Evolutionary conservation across 2,888 invertebrate genomes (phyloP), one percentile per base, ranked within the genome.

Genomic region (Troides helena): DNA sequence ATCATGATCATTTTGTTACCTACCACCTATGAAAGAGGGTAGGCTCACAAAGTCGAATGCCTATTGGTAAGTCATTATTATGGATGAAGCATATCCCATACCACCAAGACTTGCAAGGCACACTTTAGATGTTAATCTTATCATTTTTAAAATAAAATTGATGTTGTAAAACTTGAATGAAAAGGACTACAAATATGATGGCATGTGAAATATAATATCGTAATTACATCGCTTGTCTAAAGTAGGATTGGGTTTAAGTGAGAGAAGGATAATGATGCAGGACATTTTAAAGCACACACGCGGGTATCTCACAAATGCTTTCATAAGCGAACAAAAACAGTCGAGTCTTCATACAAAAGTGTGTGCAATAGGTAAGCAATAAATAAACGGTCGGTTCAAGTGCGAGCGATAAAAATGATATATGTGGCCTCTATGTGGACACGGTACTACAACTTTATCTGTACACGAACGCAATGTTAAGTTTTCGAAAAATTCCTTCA

Each of bases 341-440:
- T 68, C 73, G 74, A 83, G 82, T 84, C 85, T 83, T 88, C 86
- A 87, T 78, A 82, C 77, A 79, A 77, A 80, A 82, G 81, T 85
- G 86, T 84, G 82, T 89, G 90, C 90, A 90, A 90, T 92, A 92
- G 90, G 92, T 90, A 88, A 89, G 87, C 90, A 89, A 90, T 90
- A 91, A 92, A 92, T 91, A 91, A 90, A 87, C 87, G 87, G 81
- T 81, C 82, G 85, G 84, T 80, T 83, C 84, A 85, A 88, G 88
- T 86, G 85, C 85, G 85, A 84, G 85, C 91, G 92, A 93, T 93
- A 93, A 93, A 93, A 93, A 92, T 93, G 92, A 93, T 90, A 91
- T 91, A 93, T 89, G 86, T 77, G 46, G 78, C 78, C 75, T 85
- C 85, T 81, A 86, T 83, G 87, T 85, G 88, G 85, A 86, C 87